Conservation (phyloP, 64 coral and sea anemone species). For the Dendronephthya gigantea region DNA sequence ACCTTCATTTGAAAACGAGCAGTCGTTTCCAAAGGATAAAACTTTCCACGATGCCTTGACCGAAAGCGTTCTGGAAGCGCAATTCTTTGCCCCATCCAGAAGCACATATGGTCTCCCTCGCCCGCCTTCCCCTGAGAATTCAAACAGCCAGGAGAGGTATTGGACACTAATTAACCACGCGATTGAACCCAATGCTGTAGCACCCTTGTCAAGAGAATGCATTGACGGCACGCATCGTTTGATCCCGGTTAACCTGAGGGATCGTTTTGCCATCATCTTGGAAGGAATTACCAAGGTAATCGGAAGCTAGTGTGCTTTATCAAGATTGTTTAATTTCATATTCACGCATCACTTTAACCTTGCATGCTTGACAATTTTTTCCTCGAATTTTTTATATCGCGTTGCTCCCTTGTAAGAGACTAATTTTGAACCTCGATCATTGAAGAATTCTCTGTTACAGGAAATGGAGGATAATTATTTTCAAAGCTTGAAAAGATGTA, state of each 20-base stretch:
- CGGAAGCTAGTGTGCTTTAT: not conserved
- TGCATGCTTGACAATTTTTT: too few relatives aligned
- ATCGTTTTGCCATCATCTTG: conserved; percentile 41
- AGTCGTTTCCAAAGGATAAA: not conserved
- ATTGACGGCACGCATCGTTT: conserved; percentile 63
- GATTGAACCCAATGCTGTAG: conserved; percentile 57
- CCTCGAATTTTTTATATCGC: too few relatives aligned
- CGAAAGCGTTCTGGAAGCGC: not conserved
- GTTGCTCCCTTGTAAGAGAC: too few relatives aligned
- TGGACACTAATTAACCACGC: conserved; percentile 53
- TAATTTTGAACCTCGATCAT: too few relatives aligned
- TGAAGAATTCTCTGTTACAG: conserved; percentile 13
- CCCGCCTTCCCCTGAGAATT: not conserved
- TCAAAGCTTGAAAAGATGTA: conserved; percentile 65
- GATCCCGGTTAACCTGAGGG: conserved; percentile 41
- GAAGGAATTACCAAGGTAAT: conserved; percentile 59
- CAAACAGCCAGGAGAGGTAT: conserved; percentile 34
- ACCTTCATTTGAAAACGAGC: not conserved
- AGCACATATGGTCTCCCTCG: not conserved
- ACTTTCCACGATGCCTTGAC: not conserved
- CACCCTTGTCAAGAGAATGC: conserved; percentile 70
- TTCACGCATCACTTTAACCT: not conserved
- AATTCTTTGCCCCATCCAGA: not conserved
- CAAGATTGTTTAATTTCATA: not conserved
- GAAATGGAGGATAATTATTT: conserved; percentile 83